Evolutionary conservation across 2,797 vertebrate genomes (phyloP).

Genomic region (Tokudaia muenninki): DNA sequence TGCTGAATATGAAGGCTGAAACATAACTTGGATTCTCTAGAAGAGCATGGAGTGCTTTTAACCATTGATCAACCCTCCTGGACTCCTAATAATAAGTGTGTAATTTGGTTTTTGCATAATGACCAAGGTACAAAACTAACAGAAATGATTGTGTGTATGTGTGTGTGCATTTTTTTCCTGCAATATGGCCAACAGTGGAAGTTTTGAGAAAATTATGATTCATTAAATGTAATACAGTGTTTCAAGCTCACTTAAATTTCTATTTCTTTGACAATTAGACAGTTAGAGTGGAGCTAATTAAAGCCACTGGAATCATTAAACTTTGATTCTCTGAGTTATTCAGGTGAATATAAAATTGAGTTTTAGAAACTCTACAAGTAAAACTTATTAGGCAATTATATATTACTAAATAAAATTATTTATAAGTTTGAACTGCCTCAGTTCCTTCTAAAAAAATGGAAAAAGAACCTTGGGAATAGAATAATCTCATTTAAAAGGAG

Average conservation of each 20-base stretch:
- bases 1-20: not conserved
- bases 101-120: not conserved
- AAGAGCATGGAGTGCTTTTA: not conserved
- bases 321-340: constrained; percentile 64
- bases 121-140: not conserved
- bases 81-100: not conserved
- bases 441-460: constrained; percentile 58
- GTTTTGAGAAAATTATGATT: constrained; percentile 29
- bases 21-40: not conserved
- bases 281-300: constrained; percentile 66
- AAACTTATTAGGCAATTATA: constrained; percentile 56
- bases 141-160: not conserved
- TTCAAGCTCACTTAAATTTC: constrained; percentile 73
- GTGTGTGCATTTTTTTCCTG: not conserved
- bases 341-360: constrained; percentile 57
- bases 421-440: constrained; percentile 56
- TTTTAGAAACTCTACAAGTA: constrained; percentile 43
- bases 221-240: constrained; percentile 47
- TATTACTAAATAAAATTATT: constrained; percentile 75
- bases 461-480: constrained; percentile 64
- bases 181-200: not conserved
- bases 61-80: not conserved
- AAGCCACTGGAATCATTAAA: constrained; percentile 62
- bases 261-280: constrained; percentile 66
- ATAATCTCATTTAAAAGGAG: constrained; percentile 63